Base-by-base conservation (phyloP, 92 coral and sea anemone species). In the Porites cylindrica region DNA sequence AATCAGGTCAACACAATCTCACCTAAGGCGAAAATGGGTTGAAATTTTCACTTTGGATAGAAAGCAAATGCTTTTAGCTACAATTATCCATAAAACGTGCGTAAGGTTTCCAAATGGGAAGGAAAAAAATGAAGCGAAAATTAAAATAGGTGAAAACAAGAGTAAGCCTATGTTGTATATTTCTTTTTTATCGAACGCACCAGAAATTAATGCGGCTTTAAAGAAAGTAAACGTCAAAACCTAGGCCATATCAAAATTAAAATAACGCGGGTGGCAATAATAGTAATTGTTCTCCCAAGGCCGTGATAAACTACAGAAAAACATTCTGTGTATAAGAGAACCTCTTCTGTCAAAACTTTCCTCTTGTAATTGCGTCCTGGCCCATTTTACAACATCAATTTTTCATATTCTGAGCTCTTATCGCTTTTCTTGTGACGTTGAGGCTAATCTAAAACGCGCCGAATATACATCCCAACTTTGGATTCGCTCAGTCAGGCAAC, bases 401-500 rank as follows among this genome's bases (percentile, higher is more conserved):
- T 73, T 89, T 89, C 23, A 84, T 80, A 72, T 77, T 70, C 77
- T 78, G 60, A 24, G 78, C 79, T 83, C 82, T 78, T 58, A 83
- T 69, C 91, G 61, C 29, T 58, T 75, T 71, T 19, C 26, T 38
- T 58, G 38, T 86, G 90, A 70, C 84, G 88, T 75, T 66, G 59
- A 60, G 61, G 77, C 78, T 74, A 74, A 75, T 85, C 77, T 66
- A 43, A 11, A 77, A 26, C 50, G 71, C 89, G 47, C 26, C 81
- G 88, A 70, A 77, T 60, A 71, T 82, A 66, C 90, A 95, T 95
- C 98, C 98, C 98, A 93, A 88, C 89, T 89, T 90, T 83, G 98
- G 98, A 95, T 95, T 90, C 88, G 81, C 61, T 81, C 88, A 66
- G 76, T 6, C 90, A 29, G 60, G 70, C 29, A 91, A 88, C 85